Percentiles rank a stretch among this genome's conserved stretches.
Conservation (phyloP, 1,140 invertebrate species). For the Platyscapa corneri region DNA sequence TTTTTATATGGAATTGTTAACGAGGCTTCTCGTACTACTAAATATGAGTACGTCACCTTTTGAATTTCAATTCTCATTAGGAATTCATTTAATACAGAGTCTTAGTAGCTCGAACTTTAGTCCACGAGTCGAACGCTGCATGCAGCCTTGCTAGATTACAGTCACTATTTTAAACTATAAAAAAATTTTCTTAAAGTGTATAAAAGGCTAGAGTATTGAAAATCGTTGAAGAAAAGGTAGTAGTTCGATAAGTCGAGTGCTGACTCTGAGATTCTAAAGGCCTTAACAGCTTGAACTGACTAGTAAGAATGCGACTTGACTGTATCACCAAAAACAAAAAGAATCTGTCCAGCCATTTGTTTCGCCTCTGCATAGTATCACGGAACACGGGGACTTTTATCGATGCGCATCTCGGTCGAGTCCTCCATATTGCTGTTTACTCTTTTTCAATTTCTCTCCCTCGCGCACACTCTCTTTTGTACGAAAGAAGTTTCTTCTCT, state of each 20-base stretch:
- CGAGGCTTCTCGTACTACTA: no score
- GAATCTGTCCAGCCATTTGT: constrained; percentile 27
- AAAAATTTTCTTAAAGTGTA: no score
- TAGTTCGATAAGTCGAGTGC: neutral
- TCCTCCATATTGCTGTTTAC: constrained; percentile 20
- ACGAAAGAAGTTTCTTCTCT: neutral
- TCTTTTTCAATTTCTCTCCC: constrained; percentile 36
- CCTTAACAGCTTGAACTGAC: neutral
- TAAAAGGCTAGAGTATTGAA: no score
- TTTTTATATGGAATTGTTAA: no score
- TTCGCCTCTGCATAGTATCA: constrained; percentile 42
- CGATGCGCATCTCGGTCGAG: constrained; percentile 20
- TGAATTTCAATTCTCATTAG: no score
- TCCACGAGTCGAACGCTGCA: no score
- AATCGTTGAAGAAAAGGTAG: neutral
- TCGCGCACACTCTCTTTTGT: constrained; percentile 17
- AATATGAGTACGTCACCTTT: no score
- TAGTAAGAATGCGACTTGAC: neutral
- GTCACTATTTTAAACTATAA: no score
- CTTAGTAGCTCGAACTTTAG: no score
- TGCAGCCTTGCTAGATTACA: no score
- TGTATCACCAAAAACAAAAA: constrained; percentile 9
- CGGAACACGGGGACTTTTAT: constrained; percentile 26
- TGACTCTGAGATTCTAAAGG: neutral
- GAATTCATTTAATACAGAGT: no score